Conservation (phyloP, 2,113 vertebrate species). For the Protobothrops mucrosquamatus region DNA sequence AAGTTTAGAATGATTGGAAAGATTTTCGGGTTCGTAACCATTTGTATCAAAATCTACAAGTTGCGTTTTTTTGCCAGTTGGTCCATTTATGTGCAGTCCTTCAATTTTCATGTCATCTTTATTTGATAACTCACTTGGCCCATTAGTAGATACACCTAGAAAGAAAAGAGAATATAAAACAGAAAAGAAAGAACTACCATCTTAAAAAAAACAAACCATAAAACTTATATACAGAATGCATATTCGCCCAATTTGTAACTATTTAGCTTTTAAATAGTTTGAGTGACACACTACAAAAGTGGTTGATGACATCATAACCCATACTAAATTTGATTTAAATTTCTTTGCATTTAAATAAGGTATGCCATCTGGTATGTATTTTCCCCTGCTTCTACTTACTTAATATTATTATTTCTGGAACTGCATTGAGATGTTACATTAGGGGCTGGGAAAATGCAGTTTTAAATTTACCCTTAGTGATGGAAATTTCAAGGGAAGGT, state of each 20-base stretch:
- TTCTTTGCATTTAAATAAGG: not conserved
- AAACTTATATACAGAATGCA: not conserved
- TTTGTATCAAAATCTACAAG: slow-evolving; percentile 78
- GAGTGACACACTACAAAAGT: not conserved
- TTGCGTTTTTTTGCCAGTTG: slow-evolving; percentile 66
- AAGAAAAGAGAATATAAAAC: accelerated
- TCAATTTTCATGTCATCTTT: slow-evolving; percentile 74
- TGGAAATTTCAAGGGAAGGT: not conserved
- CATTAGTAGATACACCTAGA: slow-evolving; percentile 79
- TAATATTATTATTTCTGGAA: not conserved
- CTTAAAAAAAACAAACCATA: not conserved
- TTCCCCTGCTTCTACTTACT: not conserved
- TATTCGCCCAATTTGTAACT: not conserved
- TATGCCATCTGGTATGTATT: not conserved
- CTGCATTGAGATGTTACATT: not conserved
- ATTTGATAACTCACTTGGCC: slow-evolving; percentile 56
- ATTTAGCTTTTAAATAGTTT: not conserved
- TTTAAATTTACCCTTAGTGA: not conserved
- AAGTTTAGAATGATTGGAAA: slow-evolving; percentile 67
- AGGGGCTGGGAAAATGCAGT: not conserved
- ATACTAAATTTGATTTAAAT: not conserved
- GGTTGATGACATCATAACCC: not conserved
- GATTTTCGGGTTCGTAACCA: slow-evolving; percentile 74
- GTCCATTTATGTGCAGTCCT: slow-evolving; percentile 76
- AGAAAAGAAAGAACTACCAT: not conserved